A percentile compares a stretch with the other conserved stretches of the same genome.
Evolutionary conservation across 1,140 invertebrate species (phyloP).

Genomic region (Chironomus tepperi): DNA sequence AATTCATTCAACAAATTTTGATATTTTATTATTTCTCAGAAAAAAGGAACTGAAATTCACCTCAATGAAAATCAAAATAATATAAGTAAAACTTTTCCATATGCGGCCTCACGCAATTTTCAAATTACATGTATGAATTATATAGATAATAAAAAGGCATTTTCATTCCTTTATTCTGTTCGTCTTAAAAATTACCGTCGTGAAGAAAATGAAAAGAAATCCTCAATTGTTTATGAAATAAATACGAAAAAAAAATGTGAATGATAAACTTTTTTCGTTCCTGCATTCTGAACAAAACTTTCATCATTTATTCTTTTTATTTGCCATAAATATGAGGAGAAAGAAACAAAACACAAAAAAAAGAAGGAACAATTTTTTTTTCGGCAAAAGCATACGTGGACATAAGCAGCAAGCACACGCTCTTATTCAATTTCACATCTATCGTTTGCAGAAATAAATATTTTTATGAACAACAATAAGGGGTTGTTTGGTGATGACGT

Average conservation of each 20-base stretch:
- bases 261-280: not conserved
- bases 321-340: not conserved
- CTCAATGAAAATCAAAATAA: too few species aligned
- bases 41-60: too few species aligned
- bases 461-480: conserved; percentile 1
- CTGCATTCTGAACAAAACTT: not conserved
- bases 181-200: too few species aligned
- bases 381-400: not conserved
- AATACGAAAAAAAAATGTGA: not conserved
- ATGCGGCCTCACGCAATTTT: not conserved
- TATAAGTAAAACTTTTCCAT: not conserved
- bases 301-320: not conserved
- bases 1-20: too few species aligned
- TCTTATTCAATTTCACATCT: not conserved
- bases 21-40: too few species aligned
- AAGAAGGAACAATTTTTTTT: too few species aligned
- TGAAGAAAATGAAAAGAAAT: too few species aligned
- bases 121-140: not conserved
- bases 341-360: too few species aligned
- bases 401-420: not conserved
- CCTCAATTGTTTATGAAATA: not conserved
- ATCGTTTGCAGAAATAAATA: conserved; percentile 8
- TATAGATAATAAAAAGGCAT: not conserved
- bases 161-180: not conserved
- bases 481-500: too few species aligned